Evolutionary conservation across 2,888 invertebrate species (phyloP).

Genomic region (Diplolepis rosae): DNA sequence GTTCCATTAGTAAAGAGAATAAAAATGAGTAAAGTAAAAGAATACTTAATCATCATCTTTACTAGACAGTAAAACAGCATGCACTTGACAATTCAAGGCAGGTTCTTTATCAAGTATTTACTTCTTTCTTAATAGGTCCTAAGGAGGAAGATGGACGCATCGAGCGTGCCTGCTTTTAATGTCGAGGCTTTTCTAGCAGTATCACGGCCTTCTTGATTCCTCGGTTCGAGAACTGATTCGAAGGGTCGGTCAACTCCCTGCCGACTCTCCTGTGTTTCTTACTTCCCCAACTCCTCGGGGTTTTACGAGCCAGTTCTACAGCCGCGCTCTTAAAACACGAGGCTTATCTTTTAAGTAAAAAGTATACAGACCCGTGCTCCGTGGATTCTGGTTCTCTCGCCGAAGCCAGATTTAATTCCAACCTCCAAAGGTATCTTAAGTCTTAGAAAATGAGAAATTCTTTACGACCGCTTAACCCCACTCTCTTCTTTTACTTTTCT

Average conservation of each 20-base stretch:
- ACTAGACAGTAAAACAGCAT: conserved; percentile 25
- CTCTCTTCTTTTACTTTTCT: background rate
- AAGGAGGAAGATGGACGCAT: conserved; percentile 29
- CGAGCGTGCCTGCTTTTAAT: conserved; percentile 51
- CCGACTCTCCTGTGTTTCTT: conserved; percentile 45
- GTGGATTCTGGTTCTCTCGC: conserved; percentile 51
- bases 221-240: conserved; percentile 45
- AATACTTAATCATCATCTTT: conserved; percentile 30
- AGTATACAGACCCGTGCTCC: conserved; percentile 46
- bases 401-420: conserved; percentile 49
- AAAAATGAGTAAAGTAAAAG: conserved; percentile 17
- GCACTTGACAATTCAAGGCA: conserved; percentile 25
- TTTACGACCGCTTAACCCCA: conserved; percentile 31
- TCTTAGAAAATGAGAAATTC: conserved; percentile 31
- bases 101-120: conserved; percentile 21
- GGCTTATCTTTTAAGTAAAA: conserved; percentile 61
- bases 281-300: conserved; percentile 40
- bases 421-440: conserved; percentile 29
- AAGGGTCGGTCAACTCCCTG: conserved; percentile 45
- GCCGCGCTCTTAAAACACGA: conserved; percentile 57
- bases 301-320: conserved; percentile 56
- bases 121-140: conserved; percentile 17
- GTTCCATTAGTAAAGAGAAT: conserved; percentile 25
- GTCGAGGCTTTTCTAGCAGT: conserved; percentile 44
- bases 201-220: conserved; percentile 47